These are phyloP conservation scores for Haliclona indistincta DNA, from an alignment of 37 sponge, comb jelly and placozoan genomes.

Conservation along the genomic window DNA sequence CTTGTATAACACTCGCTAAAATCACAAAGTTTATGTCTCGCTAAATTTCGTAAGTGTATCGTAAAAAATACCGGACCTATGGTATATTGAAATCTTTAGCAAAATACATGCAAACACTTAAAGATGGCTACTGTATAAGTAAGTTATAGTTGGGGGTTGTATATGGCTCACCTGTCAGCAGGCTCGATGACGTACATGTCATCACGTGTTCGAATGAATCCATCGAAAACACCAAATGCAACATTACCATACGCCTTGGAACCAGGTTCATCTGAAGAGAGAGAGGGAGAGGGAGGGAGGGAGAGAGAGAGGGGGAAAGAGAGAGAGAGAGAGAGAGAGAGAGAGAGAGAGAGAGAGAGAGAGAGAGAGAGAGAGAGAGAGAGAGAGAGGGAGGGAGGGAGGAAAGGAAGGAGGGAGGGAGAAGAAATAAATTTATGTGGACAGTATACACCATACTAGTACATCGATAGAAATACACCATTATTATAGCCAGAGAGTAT, in stretches of 20 bases:
- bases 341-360: neutral
- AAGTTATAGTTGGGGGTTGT: neutral
- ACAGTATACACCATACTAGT: no score
- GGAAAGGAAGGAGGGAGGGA: neutral
- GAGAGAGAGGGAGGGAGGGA: constrained; percentile 1
- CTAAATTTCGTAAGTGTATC: no score
- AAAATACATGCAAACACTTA: no score
- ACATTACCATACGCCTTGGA: constrained; percentile 47
- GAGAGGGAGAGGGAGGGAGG: neutral
- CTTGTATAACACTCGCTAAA: no score
- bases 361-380: neutral
- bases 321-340: constrained; percentile 1
- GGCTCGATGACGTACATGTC: constrained; percentile 74
- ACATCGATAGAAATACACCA: no score
- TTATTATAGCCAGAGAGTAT: no score
- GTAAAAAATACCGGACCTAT: no score
- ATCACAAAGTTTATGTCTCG: no score
- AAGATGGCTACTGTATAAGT: no score
- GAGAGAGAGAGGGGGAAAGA: neutral
- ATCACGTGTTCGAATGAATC: constrained; percentile 39
- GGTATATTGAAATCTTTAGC: constrained; percentile 19
- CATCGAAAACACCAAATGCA: constrained; percentile 53
- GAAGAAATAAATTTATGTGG: neutral
- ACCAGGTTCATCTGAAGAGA: constrained; percentile 55
- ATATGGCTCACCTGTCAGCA: constrained; percentile 31